phyloP scores from a whole-genome alignment of 2,797 vertebrate species.

The Lepidocolaptes lacrymiger region DNA sequence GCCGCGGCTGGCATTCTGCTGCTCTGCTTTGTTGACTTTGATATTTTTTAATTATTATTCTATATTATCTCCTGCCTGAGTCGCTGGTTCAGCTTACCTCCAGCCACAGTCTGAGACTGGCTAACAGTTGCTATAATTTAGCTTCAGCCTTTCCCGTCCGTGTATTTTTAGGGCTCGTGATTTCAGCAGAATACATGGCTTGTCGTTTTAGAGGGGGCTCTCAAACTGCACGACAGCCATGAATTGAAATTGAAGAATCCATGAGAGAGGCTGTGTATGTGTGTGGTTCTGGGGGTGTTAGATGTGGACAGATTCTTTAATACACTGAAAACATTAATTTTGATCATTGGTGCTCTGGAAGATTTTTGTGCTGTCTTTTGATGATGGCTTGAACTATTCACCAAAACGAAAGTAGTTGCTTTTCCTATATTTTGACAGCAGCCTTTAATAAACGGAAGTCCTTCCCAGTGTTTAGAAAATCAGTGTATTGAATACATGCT shows the following conservation, averaged over 20 bases:
- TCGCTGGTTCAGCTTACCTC: background rate
- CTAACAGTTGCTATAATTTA: background rate
- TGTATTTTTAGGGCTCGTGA: background rate
- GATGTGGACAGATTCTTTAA: background rate
- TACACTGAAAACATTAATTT: background rate
- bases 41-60: slow-evolving; percentile 11
- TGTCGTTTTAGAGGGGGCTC: background rate
- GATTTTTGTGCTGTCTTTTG: background rate
- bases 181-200: background rate
- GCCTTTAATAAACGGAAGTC: background rate
- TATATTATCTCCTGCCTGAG: background rate
- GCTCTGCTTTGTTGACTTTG: slow-evolving; percentile 21
- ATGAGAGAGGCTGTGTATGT: fast-evolving
- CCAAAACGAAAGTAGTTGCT: slow-evolving; percentile 33
- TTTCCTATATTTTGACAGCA: background rate
- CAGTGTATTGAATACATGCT: background rate
- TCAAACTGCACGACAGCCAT: fast-evolving
- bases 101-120: background rate
- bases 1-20: background rate
- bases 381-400: background rate
- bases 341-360: background rate
- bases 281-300: background rate
- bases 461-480: background rate
- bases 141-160: background rate
- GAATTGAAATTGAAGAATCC: background rate